These are phyloP conservation scores for Acropternis orthonyx DNA, from an alignment of 2,797 vertebrate species.

Conservation along the genomic window DNA sequence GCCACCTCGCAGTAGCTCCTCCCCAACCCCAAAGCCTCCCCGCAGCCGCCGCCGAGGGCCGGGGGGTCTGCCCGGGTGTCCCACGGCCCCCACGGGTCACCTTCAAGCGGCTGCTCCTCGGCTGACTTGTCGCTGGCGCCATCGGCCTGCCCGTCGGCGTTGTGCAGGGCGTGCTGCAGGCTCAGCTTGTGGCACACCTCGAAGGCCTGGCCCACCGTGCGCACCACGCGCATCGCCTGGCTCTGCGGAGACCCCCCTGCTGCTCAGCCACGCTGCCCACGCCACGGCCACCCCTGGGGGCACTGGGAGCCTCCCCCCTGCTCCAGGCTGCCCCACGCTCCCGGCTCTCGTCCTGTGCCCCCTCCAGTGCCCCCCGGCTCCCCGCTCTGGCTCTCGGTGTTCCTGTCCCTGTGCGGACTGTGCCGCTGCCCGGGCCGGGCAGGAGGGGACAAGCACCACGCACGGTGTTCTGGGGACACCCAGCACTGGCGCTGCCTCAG, in stretches of 20 bases:
- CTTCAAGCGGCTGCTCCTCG: slow-evolving; percentile 76
- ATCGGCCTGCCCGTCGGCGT: slow-evolving; percentile 76
- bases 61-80: rapidly evolving
- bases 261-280: neutral
- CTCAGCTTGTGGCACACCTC: slow-evolving; percentile 90
- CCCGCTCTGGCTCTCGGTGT: rapidly evolving
- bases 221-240: slow-evolving; percentile 86
- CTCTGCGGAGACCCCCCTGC: slow-evolving; percentile 56
- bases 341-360: rapidly evolving
- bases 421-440: rapidly evolving
- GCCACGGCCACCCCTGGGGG: rapidly evolving
- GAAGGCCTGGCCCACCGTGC: slow-evolving; percentile 87
- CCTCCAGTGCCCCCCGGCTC: neutral
- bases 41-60: rapidly evolving
- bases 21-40: neutral
- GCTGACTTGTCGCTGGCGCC: slow-evolving; percentile 79
- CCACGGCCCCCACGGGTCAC: slow-evolving; percentile 33
- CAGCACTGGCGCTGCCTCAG: rapidly evolving
- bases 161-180: slow-evolving; percentile 83
- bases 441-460: neutral
- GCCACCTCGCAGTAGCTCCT: neutral
- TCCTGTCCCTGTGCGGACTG: rapidly evolving
- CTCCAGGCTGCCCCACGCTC: rapidly evolving
- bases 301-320: neutral
- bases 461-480: rapidly evolving